phyloP scores from a whole-genome alignment of 2,797 vertebrate species.

The Microcaecilia unicolor region DNA sequence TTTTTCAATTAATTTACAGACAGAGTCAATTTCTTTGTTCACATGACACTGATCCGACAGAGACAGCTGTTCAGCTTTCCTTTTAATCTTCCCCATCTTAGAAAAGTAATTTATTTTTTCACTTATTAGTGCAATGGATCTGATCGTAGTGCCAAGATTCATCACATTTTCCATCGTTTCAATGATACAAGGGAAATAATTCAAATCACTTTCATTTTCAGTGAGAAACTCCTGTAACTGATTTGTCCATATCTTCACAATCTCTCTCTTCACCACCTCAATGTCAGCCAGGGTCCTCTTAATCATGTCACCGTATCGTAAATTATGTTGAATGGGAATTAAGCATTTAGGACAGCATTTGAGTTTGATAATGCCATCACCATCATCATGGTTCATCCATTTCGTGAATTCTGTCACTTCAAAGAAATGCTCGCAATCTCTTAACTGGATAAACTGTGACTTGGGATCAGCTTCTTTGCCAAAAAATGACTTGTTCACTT shows the following conservation, averaged over 20 bases:
- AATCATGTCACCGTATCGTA: conserved; percentile 7
- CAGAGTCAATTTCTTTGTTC: background rate
- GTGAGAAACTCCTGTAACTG: background rate
- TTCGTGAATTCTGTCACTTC: conserved; percentile 13
- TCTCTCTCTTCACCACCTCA: conserved; percentile 12
- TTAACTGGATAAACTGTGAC: conserved; percentile 20
- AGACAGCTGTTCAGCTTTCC: background rate
- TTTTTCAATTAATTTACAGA: background rate
- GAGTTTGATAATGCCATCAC: background rate
- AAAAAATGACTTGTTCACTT: conserved; percentile 17
- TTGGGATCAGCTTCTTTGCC: conserved; percentile 12
- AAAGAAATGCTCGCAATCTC: conserved; percentile 20
- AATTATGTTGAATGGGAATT: conserved; percentile 6
- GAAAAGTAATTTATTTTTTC: conserved; percentile 9
- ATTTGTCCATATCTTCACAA: background rate
- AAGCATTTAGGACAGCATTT: conserved; percentile 19
- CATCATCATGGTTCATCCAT: conserved; percentile 8
- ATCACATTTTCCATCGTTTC: background rate
- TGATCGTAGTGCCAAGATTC: background rate
- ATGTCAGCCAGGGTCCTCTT: conserved; percentile 8
- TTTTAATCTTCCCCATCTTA: conserved; percentile 4
- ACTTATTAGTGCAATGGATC: background rate
- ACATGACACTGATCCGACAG: background rate
- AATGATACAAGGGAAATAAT: background rate
- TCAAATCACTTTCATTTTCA: background rate